Conservation (phyloP, 2,888 invertebrate genomes). For the Harpalus rufipes region DNA sequence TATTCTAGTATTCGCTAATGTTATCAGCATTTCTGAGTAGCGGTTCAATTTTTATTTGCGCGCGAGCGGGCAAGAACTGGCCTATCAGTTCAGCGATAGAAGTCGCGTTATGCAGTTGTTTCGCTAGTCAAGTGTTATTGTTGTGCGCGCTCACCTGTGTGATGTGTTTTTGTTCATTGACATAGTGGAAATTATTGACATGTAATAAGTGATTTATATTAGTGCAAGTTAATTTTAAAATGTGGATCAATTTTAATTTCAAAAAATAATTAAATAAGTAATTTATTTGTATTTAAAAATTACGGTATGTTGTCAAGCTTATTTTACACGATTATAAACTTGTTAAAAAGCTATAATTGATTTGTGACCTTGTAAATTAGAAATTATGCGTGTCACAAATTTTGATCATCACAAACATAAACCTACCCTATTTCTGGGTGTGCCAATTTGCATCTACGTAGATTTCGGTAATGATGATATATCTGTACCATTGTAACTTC, state of each 20-base stretch:
- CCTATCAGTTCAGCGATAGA: slow-evolving; percentile 50
- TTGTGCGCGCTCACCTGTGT: slow-evolving; percentile 27
- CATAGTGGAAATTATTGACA: slow-evolving; percentile 3
- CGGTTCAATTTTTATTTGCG: slow-evolving; percentile 34
- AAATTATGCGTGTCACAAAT: too few relatives aligned
- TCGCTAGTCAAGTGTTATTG: slow-evolving; percentile 36
- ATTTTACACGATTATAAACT: too few relatives aligned
- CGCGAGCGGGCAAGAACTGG: slow-evolving; percentile 1
- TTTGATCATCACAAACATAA: too few relatives aligned
- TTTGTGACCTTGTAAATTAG: too few relatives aligned
- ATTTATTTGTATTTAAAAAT: neutral
- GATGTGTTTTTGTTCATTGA: slow-evolving; percentile 35
- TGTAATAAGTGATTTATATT: slow-evolving; percentile 20
- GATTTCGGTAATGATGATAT: too few relatives aligned
- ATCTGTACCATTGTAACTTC: too few relatives aligned
- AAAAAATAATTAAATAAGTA: too few relatives aligned
- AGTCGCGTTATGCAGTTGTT: slow-evolving; percentile 40
- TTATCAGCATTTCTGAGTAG: slow-evolving; percentile 25
- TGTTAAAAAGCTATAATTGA: too few relatives aligned
- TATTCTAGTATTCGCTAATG: neutral
- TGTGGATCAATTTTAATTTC: neutral
- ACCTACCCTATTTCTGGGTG: too few relatives aligned
- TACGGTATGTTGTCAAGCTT: too few relatives aligned
- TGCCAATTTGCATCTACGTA: too few relatives aligned
- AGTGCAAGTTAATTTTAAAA: neutral